A percentile compares a stretch with the other conserved stretches of the same genome.
phyloP scores from a whole-genome alignment of 2,113 vertebrate genomes.

The Hippocampus guttulatus region DNA sequence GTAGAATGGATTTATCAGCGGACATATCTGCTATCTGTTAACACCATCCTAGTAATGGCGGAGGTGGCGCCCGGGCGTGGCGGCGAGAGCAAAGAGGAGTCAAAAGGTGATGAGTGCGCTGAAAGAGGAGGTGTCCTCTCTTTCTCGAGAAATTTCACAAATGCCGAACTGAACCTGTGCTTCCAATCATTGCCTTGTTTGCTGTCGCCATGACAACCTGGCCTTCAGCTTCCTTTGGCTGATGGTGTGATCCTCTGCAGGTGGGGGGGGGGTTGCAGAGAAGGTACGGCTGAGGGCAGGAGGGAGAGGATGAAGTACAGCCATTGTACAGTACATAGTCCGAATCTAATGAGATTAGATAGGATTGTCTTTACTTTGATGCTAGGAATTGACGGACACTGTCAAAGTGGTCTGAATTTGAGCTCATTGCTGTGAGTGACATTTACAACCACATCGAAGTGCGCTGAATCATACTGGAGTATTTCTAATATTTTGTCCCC shows the following conservation, averaged over 20 bases:
- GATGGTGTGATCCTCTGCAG: constrained; percentile 30
- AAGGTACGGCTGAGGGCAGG: not conserved
- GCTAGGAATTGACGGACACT: not conserved
- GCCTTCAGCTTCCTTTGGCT: constrained; percentile 22
- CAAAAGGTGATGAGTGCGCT: constrained; percentile 5
- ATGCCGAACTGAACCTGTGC: not conserved
- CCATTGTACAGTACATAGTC: not conserved
- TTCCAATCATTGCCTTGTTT: constrained; percentile 36
- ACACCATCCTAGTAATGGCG: constrained; percentile 7
- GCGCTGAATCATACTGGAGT: not conserved
- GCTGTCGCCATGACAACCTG: constrained; percentile 62
- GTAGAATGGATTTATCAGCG: constrained; percentile 27
- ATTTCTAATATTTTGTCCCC: too few relatives aligned
- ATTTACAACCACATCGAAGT: not conserved
- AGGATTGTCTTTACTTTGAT: not conserved
- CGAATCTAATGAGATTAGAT: not conserved
- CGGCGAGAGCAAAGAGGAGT: not conserved
- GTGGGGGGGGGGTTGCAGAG: not conserved
- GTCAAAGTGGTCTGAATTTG: not conserved
- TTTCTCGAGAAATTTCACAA: not conserved
- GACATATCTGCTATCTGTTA: constrained; percentile 38
- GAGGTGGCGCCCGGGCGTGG: not conserved
- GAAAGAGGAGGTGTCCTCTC: not conserved
- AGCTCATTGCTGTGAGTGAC: not conserved
- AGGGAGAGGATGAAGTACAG: not conserved